phyloP scores from a whole-genome alignment of 2,797 vertebrate species.

The Silurus lanzhouensis region DNA sequence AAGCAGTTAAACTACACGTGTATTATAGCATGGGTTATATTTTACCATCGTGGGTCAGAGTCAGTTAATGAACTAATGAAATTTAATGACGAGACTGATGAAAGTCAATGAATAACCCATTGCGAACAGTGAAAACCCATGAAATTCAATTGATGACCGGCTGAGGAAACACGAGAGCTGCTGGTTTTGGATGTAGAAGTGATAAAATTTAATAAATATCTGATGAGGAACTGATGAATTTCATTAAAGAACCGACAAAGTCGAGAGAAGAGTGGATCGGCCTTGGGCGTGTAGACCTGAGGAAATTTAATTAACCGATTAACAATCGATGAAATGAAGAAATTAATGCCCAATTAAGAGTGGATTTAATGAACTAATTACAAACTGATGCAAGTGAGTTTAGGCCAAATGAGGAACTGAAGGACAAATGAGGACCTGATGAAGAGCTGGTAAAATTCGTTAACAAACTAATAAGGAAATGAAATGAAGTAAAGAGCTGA shows the following conservation, averaged over 20 bases:
- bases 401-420: neutral
- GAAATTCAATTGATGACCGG: neutral
- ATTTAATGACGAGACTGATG: neutral
- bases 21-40: neutral
- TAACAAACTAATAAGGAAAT: conserved; percentile 6
- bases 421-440: conserved; percentile 2
- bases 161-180: neutral
- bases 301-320: neutral
- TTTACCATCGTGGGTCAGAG: neutral
- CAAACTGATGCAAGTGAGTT: neutral
- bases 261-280: too few relatives aligned
- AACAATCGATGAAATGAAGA: neutral
- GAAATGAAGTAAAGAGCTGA: neutral
- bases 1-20: neutral
- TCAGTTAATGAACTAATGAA: neutral
- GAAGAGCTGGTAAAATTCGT: neutral
- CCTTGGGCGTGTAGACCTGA: neutral
- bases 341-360: neutral
- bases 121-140: neutral
- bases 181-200: neutral
- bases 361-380: neutral
- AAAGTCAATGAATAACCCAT: neutral
- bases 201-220: neutral
- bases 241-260: neutral
- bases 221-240: neutral